These are phyloP conservation scores for Stegodyphus mimosarum DNA, from an alignment of 1,140 invertebrate genomes.

Conservation along the genomic window DNA sequence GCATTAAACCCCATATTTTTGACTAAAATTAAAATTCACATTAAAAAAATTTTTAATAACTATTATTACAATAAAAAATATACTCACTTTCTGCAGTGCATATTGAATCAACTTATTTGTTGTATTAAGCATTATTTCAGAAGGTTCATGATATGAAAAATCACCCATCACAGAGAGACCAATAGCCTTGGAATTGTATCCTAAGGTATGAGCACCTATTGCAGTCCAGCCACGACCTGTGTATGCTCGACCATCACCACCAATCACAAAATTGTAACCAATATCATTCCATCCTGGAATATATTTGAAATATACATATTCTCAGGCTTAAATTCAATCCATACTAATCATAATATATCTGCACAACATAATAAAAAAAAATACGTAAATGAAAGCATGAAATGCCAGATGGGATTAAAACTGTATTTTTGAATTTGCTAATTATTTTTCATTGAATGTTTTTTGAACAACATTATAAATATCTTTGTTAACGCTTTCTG, in stretches of 20 bases:
- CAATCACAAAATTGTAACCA: slow-evolving; percentile 62
- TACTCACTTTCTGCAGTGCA: slow-evolving; percentile 18
- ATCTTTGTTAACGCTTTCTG: no score
- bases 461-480: no score
- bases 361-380: no score
- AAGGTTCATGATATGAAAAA: slow-evolving; percentile 19
- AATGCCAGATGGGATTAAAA: no score
- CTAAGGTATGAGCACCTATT: slow-evolving; percentile 49
- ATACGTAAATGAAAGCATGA: no score
- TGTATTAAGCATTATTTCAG: slow-evolving; percentile 27
- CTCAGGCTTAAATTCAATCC: no score
- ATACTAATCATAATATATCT: no score
- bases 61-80: neutral
- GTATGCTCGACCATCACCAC: slow-evolving; percentile 61
- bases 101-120: slow-evolving; percentile 33
- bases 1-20: no score
- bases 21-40: no score
- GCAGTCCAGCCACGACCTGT: slow-evolving; percentile 53
- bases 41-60: no score
- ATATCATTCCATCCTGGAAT: slow-evolving; percentile 55
- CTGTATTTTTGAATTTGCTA: no score
- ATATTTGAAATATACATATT: neutral
- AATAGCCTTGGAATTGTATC: slow-evolving; percentile 27
- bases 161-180: slow-evolving; percentile 44
- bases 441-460: no score